Base-by-base conservation (phyloP, 2,113 vertebrate genomes). In the Corythaeola cristata region DNA sequence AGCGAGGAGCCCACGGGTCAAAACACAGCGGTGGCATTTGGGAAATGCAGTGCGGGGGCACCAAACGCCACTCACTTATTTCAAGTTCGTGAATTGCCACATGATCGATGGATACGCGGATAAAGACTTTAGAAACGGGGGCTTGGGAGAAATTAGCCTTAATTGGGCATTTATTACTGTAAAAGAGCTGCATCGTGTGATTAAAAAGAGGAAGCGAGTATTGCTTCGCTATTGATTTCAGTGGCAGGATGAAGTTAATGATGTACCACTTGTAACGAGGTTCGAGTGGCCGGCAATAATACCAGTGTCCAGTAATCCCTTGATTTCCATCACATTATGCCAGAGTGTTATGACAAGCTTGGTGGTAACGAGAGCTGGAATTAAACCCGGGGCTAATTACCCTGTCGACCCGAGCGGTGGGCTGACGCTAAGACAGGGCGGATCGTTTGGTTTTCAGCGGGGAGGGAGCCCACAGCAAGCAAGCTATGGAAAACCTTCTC, bases 91-190 rank as follows among this genome's bases (percentile, higher is more conserved):
- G 27, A 60, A 16, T 24, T 9, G n/a, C 53, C 6, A 2, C 1
- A 1, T 1, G 12, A 23, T 55, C 8, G 4, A 32, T 11, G 9
- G 63, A 35, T 37, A 2, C 0, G 8, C 1, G 1, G 35, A 9
- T 35, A 44, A 45, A 8, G 23, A 12, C 37, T 68, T 37, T 4
- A 14, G 53, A 32, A 78, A 50, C 5, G 1, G 53, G 66, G 47
- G 28, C 41, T 68, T 37, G 79, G 67, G 73, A 62, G 67, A 30
- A 74, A 63, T 69, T 19, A 68, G 30, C 21, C 30, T 27, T 69
- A 84, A 52, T 39, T 56, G 60, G 44, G 67, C 19, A 4, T 35
- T 81, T 59, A 41, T 68, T 33, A 15, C 35, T 18, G 37, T 15
- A 44, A 63, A 8, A 1, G 15, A 4, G 50, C 17, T 19, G 33